phyloP scores from a whole-genome alignment of 2,113 vertebrate species.

The Triplophysa tibetana region DNA sequence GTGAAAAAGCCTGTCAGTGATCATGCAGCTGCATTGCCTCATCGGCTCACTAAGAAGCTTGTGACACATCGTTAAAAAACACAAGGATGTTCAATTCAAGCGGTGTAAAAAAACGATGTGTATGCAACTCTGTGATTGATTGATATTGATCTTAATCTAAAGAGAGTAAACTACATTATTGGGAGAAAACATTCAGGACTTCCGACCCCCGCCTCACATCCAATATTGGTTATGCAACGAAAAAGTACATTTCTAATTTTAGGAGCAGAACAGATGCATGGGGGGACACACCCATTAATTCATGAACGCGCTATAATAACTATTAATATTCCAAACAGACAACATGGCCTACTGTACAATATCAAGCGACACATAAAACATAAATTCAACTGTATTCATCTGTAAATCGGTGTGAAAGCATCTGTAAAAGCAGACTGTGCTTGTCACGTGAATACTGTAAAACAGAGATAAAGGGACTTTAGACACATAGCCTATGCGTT shows the following conservation, averaged over 20 bases:
- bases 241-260: neutral
- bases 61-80: neutral
- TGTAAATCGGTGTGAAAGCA: neutral
- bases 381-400: too few species aligned
- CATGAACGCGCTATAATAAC: neutral
- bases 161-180: too few species aligned
- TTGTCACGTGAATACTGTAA: neutral
- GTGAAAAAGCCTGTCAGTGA: neutral
- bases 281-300: neutral
- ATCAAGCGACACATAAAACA: neutral
- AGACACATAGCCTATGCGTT: neutral
- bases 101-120: too few species aligned
- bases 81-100: neutral
- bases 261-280: neutral
- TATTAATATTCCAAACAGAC: neutral
- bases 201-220: too few species aligned
- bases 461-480: neutral
- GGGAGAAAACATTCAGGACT: neutral
- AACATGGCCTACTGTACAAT: neutral
- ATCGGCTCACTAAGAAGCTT: neutral
- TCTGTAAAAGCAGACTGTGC: neutral
- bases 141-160: too few species aligned
- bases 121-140: too few species aligned
- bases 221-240: neutral
- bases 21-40: neutral